phyloP scores from a whole-genome alignment of 2,113 vertebrate genomes.

The Paradisaea rubra region DNA sequence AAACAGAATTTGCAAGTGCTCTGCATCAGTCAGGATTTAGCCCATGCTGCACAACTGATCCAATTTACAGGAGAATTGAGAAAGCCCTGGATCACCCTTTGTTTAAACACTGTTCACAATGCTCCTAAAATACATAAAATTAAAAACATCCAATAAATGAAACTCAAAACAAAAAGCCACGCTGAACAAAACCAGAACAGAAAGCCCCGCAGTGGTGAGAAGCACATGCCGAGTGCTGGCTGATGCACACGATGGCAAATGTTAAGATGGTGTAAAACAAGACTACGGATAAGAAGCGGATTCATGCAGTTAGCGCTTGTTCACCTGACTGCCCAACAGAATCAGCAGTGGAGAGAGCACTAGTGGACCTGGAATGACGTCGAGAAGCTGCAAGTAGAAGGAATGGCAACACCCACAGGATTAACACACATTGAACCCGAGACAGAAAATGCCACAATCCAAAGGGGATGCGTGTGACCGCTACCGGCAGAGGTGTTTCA shows the following conservation, averaged over 20 bases:
- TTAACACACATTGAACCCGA: slow-evolving; percentile 78
- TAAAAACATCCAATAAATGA: slow-evolving; percentile 68
- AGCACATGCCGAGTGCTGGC: slow-evolving; percentile 69
- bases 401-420: slow-evolving; percentile 83
- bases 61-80: background rate
- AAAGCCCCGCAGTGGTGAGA: slow-evolving; percentile 33
- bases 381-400: slow-evolving; percentile 95
- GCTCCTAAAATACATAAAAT: slow-evolving; percentile 49
- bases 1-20: background rate
- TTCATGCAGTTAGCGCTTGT: slow-evolving; percentile 87
- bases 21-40: background rate
- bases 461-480: slow-evolving; percentile 52
- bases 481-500: slow-evolving; percentile 40
- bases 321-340: slow-evolving; percentile 99
- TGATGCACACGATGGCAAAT: slow-evolving; percentile 53
- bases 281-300: slow-evolving; percentile 63
- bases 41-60: background rate
- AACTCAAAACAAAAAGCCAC: slow-evolving; percentile 65
- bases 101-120: slow-evolving; percentile 41
- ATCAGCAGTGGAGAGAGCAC: slow-evolving; percentile 95
- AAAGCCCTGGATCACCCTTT: slow-evolving; percentile 55
- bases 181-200: slow-evolving; percentile 22
- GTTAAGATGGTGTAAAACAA: slow-evolving; percentile 66
- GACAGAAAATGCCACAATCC: slow-evolving; percentile 71
- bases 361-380: slow-evolving; percentile 99